Evolutionary conservation across 1,140 invertebrate species (phyloP).

Genomic region (Cotesia vestalis): DNA sequence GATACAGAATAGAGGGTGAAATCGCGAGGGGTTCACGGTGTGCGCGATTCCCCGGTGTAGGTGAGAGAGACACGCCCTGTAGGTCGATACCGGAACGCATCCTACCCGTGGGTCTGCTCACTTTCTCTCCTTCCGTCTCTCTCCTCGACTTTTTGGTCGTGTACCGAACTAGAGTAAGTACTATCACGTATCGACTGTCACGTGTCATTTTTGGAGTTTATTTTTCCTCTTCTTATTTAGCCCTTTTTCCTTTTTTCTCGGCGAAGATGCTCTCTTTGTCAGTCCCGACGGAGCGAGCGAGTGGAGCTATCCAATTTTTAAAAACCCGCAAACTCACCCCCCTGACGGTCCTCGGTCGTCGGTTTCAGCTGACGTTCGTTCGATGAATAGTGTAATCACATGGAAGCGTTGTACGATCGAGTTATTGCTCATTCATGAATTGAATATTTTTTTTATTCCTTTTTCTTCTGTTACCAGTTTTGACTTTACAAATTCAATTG

Average conservation of each 20-base stretch:
- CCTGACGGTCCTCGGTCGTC: not conserved
- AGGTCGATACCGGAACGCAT: slow-evolving; percentile 56
- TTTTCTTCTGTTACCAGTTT: not conserved
- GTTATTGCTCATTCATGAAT: slow-evolving; percentile 17
- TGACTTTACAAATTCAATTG: not conserved
- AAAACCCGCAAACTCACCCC: not conserved
- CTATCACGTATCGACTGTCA: not conserved
- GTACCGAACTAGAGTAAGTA: no score
- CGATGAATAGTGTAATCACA: slow-evolving; percentile 23
- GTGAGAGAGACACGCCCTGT: slow-evolving; percentile 53
- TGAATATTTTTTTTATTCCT: slow-evolving; percentile 2
- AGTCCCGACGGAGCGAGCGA: not conserved
- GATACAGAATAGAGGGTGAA: not conserved
- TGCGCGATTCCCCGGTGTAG: slow-evolving; percentile 50
- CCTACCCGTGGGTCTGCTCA: slow-evolving; percentile 32
- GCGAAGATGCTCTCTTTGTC: not conserved
- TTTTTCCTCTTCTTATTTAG: no score
- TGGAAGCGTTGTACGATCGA: slow-evolving; percentile 11
- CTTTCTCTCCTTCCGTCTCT: not conserved
- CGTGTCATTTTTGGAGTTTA: not conserved
- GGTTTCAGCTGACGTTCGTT: not conserved
- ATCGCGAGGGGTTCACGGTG: slow-evolving; percentile 43
- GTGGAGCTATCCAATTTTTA: slow-evolving; percentile 5
- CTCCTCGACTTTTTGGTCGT: not conserved
- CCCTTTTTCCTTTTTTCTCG: not conserved